A percentile compares a stretch with the other conserved stretches of the same genome.
Conservation (phyloP, 2,888 invertebrate species). For the Metopia argyrocephala region DNA sequence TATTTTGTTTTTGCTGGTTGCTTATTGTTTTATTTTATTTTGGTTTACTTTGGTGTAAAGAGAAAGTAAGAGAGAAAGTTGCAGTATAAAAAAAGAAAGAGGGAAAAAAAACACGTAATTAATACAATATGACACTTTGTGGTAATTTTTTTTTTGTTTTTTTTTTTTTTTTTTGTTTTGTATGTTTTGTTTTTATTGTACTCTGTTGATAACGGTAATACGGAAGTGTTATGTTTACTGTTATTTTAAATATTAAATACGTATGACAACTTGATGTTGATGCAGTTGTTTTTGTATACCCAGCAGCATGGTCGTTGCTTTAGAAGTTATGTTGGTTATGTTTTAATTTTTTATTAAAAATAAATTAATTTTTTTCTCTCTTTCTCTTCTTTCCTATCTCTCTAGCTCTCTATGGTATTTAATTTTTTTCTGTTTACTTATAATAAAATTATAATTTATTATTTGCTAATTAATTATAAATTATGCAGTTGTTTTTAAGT, state of each 20-base stretch:
- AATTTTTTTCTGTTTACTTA: conserved; percentile 7
- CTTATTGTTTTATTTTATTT: conserved; percentile 14
- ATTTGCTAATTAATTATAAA: conserved; percentile 52
- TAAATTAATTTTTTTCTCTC: conserved; percentile 6
- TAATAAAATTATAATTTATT: conserved; percentile 55
- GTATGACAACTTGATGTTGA: conserved; percentile 48
- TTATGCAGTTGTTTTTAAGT: conserved; percentile 38
- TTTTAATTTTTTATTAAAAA: background rate
- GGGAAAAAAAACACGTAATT: conserved; percentile 52
- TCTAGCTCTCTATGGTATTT: too few species aligned
- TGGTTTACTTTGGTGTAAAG: conserved; percentile 26
- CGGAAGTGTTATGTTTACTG: conserved; percentile 58
- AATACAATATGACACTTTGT: conserved; percentile 65
- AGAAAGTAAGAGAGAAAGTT: background rate
- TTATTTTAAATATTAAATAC: conserved; percentile 57
- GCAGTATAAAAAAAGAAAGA: conserved; percentile 23
- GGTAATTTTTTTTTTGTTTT: conserved; percentile 36
- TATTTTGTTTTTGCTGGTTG: conserved; percentile 39
- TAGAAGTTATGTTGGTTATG: conserved; percentile 10
- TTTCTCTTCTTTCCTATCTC: too few species aligned
- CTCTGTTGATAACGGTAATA: conserved; percentile 52
- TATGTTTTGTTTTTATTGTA: conserved; percentile 32
- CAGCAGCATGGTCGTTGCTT: conserved; percentile 10
- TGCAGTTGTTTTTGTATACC: conserved; percentile 8
- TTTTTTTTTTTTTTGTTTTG: conserved; percentile 18